Percentiles rank a stretch among this genome's conserved stretches.
phyloP scores from a whole-genome alignment of 2,113 vertebrate species.

The Psettodes erumei region DNA sequence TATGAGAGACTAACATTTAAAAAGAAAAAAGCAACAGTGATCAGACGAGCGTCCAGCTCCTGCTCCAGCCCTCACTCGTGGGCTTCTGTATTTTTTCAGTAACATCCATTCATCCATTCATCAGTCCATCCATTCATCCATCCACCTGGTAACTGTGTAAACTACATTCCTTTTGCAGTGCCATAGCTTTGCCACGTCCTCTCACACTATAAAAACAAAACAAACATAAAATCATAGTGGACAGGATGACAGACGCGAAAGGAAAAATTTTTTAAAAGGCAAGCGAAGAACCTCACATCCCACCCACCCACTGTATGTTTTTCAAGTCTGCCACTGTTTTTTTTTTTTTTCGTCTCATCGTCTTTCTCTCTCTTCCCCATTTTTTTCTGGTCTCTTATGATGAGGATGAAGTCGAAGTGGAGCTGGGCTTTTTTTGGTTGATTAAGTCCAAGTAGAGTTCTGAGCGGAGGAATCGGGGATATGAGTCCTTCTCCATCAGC shows the following conservation, averaged over 20 bases:
- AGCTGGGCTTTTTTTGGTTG: constrained; percentile 94
- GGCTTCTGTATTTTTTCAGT: constrained; percentile 39
- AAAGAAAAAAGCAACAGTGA: constrained; percentile 56
- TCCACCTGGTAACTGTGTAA: constrained; percentile 65
- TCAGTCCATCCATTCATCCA: constrained; percentile 41
- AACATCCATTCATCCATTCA: constrained; percentile 60
- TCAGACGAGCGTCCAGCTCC: constrained; percentile 71
- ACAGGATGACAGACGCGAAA: constrained; percentile 68
- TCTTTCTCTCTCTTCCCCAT: constrained; percentile 32
- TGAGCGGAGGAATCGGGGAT: constrained; percentile 96
- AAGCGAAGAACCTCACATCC: constrained; percentile 61
- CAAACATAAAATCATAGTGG: constrained; percentile 44
- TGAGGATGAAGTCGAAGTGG: constrained; percentile 87
- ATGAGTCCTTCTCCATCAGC: constrained; percentile 99
- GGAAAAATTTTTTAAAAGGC: constrained; percentile 74
- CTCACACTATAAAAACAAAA: constrained; percentile 41
- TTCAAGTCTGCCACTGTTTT: constrained; percentile 62
- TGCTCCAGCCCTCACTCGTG: constrained; percentile 41
- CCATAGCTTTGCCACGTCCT: constrained; percentile 64
- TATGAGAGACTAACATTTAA: constrained; percentile 34
- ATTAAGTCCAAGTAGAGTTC: constrained; percentile 96
- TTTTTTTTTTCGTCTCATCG: constrained; percentile 37
- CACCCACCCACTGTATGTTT: constrained; percentile 22
- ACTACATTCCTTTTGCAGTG: constrained; percentile 78
- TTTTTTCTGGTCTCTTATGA: constrained; percentile 70